phyloP scores from a whole-genome alignment of 2,797 vertebrate genomes.

The Lagodon rhomboides region DNA sequence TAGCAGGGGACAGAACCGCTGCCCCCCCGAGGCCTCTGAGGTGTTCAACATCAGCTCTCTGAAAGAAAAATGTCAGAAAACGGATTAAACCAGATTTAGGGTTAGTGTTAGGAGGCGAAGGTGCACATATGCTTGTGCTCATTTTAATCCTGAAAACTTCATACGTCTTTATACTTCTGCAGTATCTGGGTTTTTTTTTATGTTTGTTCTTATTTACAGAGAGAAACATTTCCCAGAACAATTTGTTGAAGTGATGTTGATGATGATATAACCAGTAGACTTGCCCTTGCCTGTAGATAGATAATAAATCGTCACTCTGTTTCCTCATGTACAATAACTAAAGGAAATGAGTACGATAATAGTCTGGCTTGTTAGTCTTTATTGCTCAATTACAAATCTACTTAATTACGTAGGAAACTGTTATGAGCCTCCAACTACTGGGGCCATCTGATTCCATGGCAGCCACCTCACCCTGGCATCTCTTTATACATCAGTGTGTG shows the following conservation, averaged over 20 bases:
- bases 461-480: too few species aligned
- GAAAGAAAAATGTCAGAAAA: slow-evolving; percentile 12
- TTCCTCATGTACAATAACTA: not conserved
- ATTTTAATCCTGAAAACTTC: not conserved
- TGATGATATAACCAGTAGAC: slow-evolving; percentile 7
- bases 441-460: too few species aligned
- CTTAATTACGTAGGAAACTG: not conserved
- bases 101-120: not conserved
- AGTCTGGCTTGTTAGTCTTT: not conserved
- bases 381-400: slow-evolving; percentile 8
- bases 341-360: not conserved
- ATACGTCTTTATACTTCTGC: not conserved
- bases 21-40: not conserved
- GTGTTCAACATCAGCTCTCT: slow-evolving; percentile 55
- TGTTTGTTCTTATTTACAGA: not conserved
- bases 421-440: not conserved
- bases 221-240: not conserved
- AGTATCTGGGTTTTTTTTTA: not conserved
- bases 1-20: slow-evolving; percentile 73
- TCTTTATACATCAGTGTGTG: too few species aligned
- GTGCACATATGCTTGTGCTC: not conserved
- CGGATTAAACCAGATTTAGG: not conserved
- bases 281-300: slow-evolving; percentile 19
- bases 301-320: not conserved
- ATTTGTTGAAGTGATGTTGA: not conserved